A percentile compares a stretch with the other conserved stretches of the same genome.
phyloP scores from a whole-genome alignment of 1,140 invertebrate species.

The Procambarus clarkii region DNA sequence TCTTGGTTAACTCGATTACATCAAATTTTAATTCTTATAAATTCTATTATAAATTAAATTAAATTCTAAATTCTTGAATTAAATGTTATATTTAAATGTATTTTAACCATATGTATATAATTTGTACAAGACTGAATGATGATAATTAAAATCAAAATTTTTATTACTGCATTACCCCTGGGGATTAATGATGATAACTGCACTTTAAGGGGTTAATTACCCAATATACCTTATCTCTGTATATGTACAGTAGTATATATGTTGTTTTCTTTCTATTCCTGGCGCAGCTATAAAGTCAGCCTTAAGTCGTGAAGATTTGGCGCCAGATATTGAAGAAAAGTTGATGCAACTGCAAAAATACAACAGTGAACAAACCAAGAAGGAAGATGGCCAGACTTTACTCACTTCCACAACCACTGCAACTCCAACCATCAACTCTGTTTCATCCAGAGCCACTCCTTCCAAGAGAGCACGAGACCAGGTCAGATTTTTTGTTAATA shows the following conservation, averaged over 20 bases:
- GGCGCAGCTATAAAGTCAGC: slow-evolving; percentile 77
- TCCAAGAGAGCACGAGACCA: slow-evolving; percentile 22
- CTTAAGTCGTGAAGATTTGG: slow-evolving; percentile 89
- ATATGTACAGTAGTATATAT: too few species aligned
- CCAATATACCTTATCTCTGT: too few species aligned
- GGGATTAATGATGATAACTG: too few species aligned
- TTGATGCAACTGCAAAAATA: slow-evolving; percentile 90
- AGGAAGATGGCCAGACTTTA: slow-evolving; percentile 75
- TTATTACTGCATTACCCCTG: too few species aligned
- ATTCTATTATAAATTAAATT: too few species aligned
- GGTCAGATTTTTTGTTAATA: background rate
- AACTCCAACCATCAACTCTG: slow-evolving; percentile 15
- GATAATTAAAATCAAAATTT: too few species aligned
- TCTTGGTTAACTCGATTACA: too few species aligned
- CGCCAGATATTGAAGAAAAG: slow-evolving; percentile 95
- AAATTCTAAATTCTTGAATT: too few species aligned
- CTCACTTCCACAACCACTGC: slow-evolving; percentile 77
- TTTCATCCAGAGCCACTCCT: background rate
- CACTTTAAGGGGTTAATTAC: background rate
- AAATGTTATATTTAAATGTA: too few species aligned
- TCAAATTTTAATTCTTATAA: too few species aligned
- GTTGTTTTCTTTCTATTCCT: background rate
- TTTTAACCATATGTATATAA: too few species aligned
- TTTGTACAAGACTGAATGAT: too few species aligned
- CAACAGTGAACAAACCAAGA: slow-evolving; percentile 81